A percentile compares a stretch with the other conserved stretches of the same genome.
Conservation (phyloP, 2,113 vertebrate genomes). For the Loxodonta africana region DNA sequence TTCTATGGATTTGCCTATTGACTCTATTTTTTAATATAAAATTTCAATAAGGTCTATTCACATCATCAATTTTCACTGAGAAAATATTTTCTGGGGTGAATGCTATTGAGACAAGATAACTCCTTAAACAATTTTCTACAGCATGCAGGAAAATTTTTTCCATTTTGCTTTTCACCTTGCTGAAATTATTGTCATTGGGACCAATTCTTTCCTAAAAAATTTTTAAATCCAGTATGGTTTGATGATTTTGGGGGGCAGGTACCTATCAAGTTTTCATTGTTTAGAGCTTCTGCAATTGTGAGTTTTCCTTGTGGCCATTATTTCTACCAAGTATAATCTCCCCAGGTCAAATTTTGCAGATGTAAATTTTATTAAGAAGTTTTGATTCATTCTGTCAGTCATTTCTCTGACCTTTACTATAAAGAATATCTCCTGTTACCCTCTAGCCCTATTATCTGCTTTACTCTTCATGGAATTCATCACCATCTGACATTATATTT, state of each 20-base stretch:
- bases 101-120: neutral
- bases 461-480: neutral
- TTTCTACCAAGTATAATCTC: neutral
- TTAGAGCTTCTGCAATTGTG: neutral
- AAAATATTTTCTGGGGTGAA: slow-evolving; percentile 47
- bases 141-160: neutral
- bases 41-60: neutral
- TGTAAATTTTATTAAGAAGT: neutral
- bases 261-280: neutral
- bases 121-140: neutral
- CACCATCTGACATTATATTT: neutral
- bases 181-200: neutral
- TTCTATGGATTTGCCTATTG: neutral
- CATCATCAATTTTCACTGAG: neutral
- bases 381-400: neutral
- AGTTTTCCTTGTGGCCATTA: neutral
- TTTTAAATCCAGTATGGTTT: neutral
- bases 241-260: neutral
- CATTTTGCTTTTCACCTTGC: neutral
- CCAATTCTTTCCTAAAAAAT: neutral
- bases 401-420: neutral
- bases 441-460: neutral
- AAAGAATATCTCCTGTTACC: neutral
- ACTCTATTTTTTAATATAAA: neutral
- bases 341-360: neutral